Evolutionary conservation across 92 coral and sea anemone genomes (phyloP).

Genomic region (Isaurus tuberculatus): DNA sequence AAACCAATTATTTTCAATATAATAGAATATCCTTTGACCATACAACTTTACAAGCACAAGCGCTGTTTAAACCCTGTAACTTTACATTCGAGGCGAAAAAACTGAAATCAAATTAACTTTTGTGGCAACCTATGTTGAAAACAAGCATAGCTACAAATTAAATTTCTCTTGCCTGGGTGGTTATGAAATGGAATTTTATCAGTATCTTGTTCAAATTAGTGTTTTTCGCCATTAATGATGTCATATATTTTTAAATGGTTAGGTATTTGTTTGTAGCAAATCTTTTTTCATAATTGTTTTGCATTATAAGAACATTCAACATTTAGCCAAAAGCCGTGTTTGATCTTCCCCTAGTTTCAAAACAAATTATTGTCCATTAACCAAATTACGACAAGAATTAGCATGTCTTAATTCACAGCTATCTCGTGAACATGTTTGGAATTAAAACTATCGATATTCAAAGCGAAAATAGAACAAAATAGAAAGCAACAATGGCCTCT

Average conservation of each 20-base stretch:
- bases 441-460: neutral
- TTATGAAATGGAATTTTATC: neutral
- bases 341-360: constrained; percentile 31
- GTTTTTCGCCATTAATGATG: neutral
- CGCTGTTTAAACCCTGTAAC: constrained; percentile 18
- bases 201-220: neutral
- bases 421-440: constrained; percentile 17
- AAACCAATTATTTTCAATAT: constrained; percentile 31
- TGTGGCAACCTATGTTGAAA: neutral
- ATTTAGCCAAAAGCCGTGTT: constrained; percentile 2
- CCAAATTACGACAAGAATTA: constrained; percentile 57
- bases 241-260: constrained; percentile 13
- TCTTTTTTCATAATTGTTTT: neutral
- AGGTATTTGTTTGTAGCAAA: neutral
- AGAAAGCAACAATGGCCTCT: neutral
- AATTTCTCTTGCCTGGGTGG: neutral
- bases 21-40: constrained; percentile 2
- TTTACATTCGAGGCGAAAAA: neutral
- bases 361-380: constrained; percentile 61
- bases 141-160: neutral
- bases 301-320: constrained; percentile 19
- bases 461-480: neutral
- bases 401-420: constrained; percentile 33
- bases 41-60: neutral
- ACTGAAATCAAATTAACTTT: neutral